Evolutionary conservation across 2,888 invertebrate species (phyloP).

Genomic region (Himalopsyche kuldschensis): DNA sequence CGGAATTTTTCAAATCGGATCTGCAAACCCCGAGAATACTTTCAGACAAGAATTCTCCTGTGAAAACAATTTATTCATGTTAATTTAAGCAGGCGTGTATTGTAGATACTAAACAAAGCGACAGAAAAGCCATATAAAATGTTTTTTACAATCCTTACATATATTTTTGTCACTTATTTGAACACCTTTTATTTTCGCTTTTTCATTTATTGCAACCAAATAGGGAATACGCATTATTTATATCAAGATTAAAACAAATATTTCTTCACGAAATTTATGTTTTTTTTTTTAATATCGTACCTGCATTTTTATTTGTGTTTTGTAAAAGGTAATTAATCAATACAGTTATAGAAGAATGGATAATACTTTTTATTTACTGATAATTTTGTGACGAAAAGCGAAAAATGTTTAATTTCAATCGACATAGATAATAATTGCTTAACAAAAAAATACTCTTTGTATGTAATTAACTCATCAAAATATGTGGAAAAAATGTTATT

Average conservation of each 20-base stretch:
- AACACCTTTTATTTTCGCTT: conserved; percentile 19
- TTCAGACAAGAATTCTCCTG: not conserved
- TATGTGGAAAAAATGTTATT: too few relatives aligned
- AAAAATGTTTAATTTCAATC: too few relatives aligned
- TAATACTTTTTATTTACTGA: too few relatives aligned
- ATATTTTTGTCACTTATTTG: conserved; percentile 1
- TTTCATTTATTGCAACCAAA: not conserved
- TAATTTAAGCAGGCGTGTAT: conserved; percentile 9
- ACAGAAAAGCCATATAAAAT: not conserved
- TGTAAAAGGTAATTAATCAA: too few relatives aligned
- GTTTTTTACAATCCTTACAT: not conserved
- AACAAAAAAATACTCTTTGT: too few relatives aligned
- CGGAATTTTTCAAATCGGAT: not conserved
- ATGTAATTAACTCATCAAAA: too few relatives aligned
- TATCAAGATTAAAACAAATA: not conserved
- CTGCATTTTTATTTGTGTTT: not conserved
- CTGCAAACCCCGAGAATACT: not conserved
- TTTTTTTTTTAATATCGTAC: not conserved
- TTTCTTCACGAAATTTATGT: not conserved
- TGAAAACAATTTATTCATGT: not conserved
- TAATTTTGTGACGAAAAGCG: too few relatives aligned
- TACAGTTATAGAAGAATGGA: too few relatives aligned
- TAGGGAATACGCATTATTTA: not conserved
- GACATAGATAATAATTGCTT: too few relatives aligned
- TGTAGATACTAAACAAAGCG: not conserved